Base-by-base conservation (phyloP, 2,888 invertebrate species). In the Drosophila borealis region DNA sequence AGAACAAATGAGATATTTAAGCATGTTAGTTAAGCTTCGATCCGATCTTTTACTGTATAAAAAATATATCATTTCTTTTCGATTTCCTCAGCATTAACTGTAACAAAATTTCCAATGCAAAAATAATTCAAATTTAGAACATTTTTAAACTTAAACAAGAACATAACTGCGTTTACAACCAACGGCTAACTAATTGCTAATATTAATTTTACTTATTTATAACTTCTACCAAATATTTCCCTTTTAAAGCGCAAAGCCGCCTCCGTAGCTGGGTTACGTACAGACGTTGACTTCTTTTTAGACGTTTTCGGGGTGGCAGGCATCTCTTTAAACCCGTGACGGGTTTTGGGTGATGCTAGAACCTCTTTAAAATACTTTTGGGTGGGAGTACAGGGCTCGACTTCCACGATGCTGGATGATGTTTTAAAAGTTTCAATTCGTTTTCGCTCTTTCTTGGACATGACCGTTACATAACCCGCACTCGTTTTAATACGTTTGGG, bases 361-460 rank as follows among this genome's bases (percentile, higher is more conserved):
- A 84, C 70, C 62, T 90, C 91, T 10, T 74, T 82, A 17, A 92
- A 92, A 59, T 79, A 68, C 49, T 81, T 80, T 2, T 63, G 70
- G 8, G 39, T 74, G 5, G 92, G 92, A 0, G 91, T 90, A 5
- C 78, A 36, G 3, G 90, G 89, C 70, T 91, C 91, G 5, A 91
- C 90, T 19, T 76, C 67, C 3, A 92, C 81, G n/a, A 78, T 77
- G n/a, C 92, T 91, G 10, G 89, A 85, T 3, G 83, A 60, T 29
- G 88, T 79, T 25, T 84, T 74, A 17, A 91, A 57, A 8, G 71
- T 56, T 11, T 73, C 78, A 34, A 77, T 59, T 14, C 9, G 10
- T 39, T 70, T 59, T 69, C 29, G 56, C n/a, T 17, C 3, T 6
- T 25, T 25, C 8, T 34, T 72, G 34, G 45, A 37, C 1, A 54